Percentiles rank a stretch among this genome's conserved stretches.
Evolutionary conservation across 2,113 vertebrate species (phyloP).

Genomic region (Piaya cayana): DNA sequence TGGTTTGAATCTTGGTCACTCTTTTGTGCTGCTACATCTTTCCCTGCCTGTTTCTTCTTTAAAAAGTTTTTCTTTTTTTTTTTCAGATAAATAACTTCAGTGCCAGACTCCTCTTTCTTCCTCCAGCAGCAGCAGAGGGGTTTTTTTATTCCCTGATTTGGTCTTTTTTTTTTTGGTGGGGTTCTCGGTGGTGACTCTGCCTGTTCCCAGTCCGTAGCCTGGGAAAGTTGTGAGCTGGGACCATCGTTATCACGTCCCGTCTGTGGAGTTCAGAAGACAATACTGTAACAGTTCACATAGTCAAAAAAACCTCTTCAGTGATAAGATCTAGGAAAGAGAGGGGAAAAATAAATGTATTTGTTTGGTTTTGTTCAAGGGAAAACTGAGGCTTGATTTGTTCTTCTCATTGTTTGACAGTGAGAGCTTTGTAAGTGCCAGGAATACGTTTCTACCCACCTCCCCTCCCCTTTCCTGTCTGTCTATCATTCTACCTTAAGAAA

Average conservation of each 20-base stretch:
- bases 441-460: neutral
- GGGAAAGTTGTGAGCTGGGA: neutral
- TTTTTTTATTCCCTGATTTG: neutral
- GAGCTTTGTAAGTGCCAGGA: neutral
- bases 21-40: neutral
- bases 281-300: neutral
- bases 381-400: neutral
- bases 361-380: neutral
- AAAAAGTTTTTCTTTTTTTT: neutral
- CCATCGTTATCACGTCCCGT: fast-evolving
- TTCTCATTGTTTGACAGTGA: neutral
- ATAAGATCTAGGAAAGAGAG: constrained; percentile 14
- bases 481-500: neutral
- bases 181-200: neutral
- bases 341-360: neutral
- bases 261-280: neutral
- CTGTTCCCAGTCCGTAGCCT: neutral
- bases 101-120: neutral
- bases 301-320: neutral
- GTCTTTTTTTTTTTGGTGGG: neutral
- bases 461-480: neutral
- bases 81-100: neutral
- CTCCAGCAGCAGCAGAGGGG: fast-evolving
- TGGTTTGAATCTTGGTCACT: neutral
- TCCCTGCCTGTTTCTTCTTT: neutral